Conservation (phyloP, 2,888 invertebrate species). For the Cheilosia impressa region DNA sequence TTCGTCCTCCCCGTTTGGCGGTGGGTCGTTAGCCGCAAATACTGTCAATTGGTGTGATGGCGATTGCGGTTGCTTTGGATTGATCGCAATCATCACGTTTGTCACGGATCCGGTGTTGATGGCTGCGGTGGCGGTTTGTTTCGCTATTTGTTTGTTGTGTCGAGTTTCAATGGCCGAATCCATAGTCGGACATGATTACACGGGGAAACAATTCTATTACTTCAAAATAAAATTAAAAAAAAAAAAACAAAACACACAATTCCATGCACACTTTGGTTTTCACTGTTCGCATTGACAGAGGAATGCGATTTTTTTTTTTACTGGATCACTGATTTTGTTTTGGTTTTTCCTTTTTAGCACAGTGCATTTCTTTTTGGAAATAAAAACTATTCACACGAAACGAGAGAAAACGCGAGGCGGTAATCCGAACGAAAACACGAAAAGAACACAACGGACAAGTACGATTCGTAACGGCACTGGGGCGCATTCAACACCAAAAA, state of each 20-base stretch:
- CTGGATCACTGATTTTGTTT: conserved; percentile 34
- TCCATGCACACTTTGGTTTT: conserved; percentile 16
- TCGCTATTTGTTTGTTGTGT: conserved; percentile 29
- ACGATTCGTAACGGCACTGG: conserved; percentile 56
- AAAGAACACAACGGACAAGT: conserved; percentile 38
- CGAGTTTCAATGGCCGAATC: conserved; percentile 36
- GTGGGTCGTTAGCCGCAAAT: background rate
- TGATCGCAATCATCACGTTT: conserved; percentile 66
- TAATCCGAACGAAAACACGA: conserved; percentile 40
- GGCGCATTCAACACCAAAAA: background rate
- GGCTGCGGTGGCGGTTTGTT: conserved; percentile 9
- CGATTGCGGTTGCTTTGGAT: conserved; percentile 27
- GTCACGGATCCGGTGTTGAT: conserved; percentile 29
- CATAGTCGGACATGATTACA: conserved; percentile 57
- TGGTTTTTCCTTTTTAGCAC: conserved; percentile 31
- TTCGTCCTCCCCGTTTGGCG: conserved; percentile 3
- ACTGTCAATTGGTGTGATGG: conserved; percentile 3
- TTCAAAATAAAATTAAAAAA: conserved; percentile 3
- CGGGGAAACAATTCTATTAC: background rate
- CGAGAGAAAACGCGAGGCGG: conserved; percentile 41
- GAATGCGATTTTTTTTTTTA: conserved; percentile 14
- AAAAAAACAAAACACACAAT: conserved; percentile 5
- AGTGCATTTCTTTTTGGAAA: conserved; percentile 38
- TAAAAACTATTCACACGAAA: conserved; percentile 43
- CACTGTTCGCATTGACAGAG: background rate